Evolutionary conservation across 1,140 invertebrate species (phyloP).

Genomic region (Chlorops oryzae): DNA sequence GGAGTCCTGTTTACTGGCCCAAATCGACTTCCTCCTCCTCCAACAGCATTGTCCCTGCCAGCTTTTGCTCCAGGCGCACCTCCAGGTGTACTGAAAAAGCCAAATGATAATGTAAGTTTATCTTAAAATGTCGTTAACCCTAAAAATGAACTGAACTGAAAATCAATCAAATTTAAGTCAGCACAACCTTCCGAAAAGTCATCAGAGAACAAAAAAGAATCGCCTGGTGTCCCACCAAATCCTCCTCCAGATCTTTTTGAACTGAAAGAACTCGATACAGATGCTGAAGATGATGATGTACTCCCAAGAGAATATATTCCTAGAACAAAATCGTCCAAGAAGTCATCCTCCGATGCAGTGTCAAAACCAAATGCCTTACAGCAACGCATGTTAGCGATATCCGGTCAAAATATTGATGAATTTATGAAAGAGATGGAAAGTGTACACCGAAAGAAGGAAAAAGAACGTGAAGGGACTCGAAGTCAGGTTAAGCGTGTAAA

Average conservation of each 20-base stretch:
- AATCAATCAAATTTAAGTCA: neutral
- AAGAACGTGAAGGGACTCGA: constrained; percentile 53
- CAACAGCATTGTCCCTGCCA: constrained; percentile 35
- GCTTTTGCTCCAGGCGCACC: constrained; percentile 41
- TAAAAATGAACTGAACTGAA: no score
- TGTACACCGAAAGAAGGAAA: constrained; percentile 68
- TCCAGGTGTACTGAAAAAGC: constrained; percentile 31
- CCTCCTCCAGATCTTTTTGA: constrained; percentile 67
- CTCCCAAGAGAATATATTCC: constrained; percentile 15
- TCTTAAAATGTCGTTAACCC: neutral
- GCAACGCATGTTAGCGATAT: constrained; percentile 76
- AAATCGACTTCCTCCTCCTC: constrained; percentile 33
- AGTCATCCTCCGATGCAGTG: constrained; percentile 29
- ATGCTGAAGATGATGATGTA: constrained; percentile 53
- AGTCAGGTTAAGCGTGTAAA: constrained; percentile 3
- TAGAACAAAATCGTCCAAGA: constrained; percentile 23
- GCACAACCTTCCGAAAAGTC: constrained; percentile 30
- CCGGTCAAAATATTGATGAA: constrained; percentile 84
- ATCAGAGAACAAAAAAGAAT: constrained; percentile 50
- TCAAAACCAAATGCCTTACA: constrained; percentile 70
- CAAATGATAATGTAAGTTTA: constrained; percentile 5
- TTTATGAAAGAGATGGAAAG: constrained; percentile 89
- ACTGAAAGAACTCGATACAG: constrained; percentile 49
- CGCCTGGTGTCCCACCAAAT: constrained; percentile 83
- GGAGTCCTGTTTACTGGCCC: constrained; percentile 8